Percentiles rank a stretch among this genome's conserved stretches.
Conservation (phyloP, 2,113 vertebrate species). For the Takifugu bimaculatus region DNA sequence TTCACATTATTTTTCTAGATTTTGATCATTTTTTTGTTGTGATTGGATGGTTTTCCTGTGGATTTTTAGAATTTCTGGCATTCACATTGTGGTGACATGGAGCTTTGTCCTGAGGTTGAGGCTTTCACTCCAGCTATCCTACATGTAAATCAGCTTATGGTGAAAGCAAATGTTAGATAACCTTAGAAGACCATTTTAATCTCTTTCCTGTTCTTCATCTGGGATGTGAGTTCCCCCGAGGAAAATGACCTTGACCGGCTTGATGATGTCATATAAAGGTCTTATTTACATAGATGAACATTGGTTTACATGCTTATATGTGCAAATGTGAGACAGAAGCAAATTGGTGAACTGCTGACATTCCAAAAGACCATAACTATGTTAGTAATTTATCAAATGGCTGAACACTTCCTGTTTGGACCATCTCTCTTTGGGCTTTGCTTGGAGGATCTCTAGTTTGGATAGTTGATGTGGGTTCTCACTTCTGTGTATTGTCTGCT, state of each 20-base stretch:
- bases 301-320: neutral
- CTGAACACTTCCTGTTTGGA: no score
- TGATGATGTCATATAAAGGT: neutral
- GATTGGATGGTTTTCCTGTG: neutral
- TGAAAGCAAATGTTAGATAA: constrained; percentile 48
- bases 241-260: constrained; percentile 21
- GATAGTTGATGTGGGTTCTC: no score
- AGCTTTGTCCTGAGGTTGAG: constrained; percentile 16
- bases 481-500: neutral
- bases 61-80: neutral
- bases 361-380: neutral
- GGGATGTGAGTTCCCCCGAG: constrained; percentile 28
- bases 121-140: constrained; percentile 20
- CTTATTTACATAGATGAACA: neutral
- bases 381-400: no score
- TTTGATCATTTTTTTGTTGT: neutral
- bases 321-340: constrained; percentile 2
- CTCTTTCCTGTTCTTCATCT: constrained; percentile 36
- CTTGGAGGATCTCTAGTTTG: no score
- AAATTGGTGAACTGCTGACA: neutral
- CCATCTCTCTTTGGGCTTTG: no score
- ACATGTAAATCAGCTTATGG: constrained; percentile 62
- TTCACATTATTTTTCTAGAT: neutral
- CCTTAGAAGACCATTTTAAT: constrained; percentile 44
- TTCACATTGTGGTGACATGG: neutral